Base-by-base conservation (phyloP, 2,113 vertebrate species). In the Otis tarda region DNA sequence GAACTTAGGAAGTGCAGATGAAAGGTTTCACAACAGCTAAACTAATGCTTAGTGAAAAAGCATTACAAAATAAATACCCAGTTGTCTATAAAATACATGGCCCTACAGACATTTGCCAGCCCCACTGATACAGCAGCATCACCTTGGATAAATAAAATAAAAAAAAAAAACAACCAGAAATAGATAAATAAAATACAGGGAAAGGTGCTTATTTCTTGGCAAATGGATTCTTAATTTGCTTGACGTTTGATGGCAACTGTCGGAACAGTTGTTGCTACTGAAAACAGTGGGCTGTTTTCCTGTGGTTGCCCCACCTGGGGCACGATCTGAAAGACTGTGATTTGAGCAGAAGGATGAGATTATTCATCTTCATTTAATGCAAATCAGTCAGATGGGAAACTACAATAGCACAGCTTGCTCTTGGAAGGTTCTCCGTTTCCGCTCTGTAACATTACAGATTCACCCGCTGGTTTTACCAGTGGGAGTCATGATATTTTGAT, bases 401-500 rank as follows among this genome's bases (percentile, higher is more conserved):
- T 56, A 57, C 81, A 84, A 14, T 27, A 84, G 15, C n/a, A 35
- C 33, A 78, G 64, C 73, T 89, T 0, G 0, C 76, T 83, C 30
- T 87, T 77, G 31, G 64, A 63, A 91, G 76, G 52, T 74, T 91
- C 35, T 89, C 49, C 1, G 4, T n/a, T 94, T 95, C 94, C 2
- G 0, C 89, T 92, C 69, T 1, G 0, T 87, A 78, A 68, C 73
- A 64, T 92, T 78, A 68, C 35, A 5, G 0, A 68, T 67, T 81
- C 83, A 81, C 43, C 64, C 25, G 27, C 52, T 89, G 73, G 56
- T 94, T 95, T 87, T 84, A 64, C 59, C 87, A 91, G 94, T 94
- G 89, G 73, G 91, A 96, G 95, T 87, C 33, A 8, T 95, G 95
- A 55, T 95, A 95, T 96, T 97, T 97, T 91, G 83, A 82, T 96